Evolutionary conservation across 2,888 invertebrate genomes (phyloP).

Genomic region (Eupelmus urozonus): DNA sequence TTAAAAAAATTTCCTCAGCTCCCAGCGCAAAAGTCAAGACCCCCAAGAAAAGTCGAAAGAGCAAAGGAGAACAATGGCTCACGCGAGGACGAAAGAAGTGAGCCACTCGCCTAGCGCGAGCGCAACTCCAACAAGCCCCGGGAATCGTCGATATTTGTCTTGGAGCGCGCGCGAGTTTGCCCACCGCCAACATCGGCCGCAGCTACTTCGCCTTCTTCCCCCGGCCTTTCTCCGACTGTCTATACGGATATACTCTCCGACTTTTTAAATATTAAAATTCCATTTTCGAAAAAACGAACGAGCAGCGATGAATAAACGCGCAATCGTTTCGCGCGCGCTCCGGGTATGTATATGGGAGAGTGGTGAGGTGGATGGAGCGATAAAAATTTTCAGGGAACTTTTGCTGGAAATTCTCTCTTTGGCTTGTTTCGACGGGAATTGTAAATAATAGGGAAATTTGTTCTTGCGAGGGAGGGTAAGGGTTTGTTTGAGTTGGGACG

Average conservation of each 20-base stretch:
- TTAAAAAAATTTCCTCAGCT: no score
- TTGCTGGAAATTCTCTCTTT: neutral
- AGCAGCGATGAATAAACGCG: slow-evolving; percentile 16
- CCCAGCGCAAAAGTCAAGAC: no score
- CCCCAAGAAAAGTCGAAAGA: neutral
- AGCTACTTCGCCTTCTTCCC: neutral
- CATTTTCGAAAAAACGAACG: slow-evolving; percentile 51
- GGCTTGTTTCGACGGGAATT: neutral
- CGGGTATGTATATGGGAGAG: neutral
- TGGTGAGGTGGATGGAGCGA: neutral
- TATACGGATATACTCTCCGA: neutral
- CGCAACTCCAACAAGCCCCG: neutral
- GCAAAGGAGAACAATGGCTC: neutral
- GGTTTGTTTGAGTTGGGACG: neutral
- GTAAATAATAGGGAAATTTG: slow-evolving; percentile 18
- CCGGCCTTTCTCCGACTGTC: neutral
- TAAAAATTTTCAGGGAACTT: slow-evolving; percentile 4
- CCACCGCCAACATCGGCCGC: slow-evolving; percentile 49
- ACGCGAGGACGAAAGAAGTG: slow-evolving; percentile 28
- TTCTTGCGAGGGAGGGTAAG: slow-evolving; percentile 4
- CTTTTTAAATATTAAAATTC: slow-evolving; percentile 58
- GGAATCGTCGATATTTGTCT: slow-evolving; percentile 53
- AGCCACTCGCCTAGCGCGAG: neutral
- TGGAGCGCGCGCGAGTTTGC: slow-evolving; percentile 45
- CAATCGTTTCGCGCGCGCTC: slow-evolving; percentile 5